Conservation (phyloP, 1,140 invertebrate genomes). For the Asobara japonica region DNA sequence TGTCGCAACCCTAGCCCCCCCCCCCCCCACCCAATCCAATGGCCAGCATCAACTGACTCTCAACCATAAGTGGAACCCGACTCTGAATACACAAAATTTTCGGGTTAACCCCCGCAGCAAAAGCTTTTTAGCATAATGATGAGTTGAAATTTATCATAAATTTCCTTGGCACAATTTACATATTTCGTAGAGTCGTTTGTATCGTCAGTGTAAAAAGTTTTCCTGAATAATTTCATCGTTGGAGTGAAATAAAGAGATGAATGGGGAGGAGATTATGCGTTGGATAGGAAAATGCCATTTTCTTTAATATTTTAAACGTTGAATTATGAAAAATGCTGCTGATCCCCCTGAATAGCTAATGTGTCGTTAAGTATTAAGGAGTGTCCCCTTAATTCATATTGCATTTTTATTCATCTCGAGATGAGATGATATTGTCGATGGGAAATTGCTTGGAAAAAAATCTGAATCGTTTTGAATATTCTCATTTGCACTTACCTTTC, state of each 20-base stretch:
- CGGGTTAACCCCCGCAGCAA: background rate
- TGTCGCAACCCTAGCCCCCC: background rate
- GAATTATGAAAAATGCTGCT: background rate
- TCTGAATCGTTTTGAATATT: too few species aligned
- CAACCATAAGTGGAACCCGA: background rate
- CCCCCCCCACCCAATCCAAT: constrained; percentile 12
- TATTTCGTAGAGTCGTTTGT: background rate
- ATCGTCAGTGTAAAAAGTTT: background rate
- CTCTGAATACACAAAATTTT: constrained; percentile 19
- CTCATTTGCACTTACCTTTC: background rate
- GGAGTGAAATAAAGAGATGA: background rate
- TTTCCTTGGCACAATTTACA: background rate
- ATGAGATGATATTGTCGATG: background rate
- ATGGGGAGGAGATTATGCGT: background rate
- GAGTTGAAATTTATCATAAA: constrained; percentile 4
- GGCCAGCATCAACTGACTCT: background rate
- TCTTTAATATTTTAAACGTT: background rate
- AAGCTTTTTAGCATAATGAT: background rate
- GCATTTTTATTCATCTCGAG: background rate
- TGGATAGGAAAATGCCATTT: background rate
- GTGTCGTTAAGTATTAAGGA: background rate
- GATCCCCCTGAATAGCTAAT: background rate
- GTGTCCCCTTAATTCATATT: background rate
- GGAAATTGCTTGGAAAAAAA: too few species aligned
- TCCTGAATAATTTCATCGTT: background rate